Percentiles rank a stretch among this genome's conserved stretches.
Conservation (phyloP, 1,140 invertebrate genomes). For the Lepidurus apus region DNA sequence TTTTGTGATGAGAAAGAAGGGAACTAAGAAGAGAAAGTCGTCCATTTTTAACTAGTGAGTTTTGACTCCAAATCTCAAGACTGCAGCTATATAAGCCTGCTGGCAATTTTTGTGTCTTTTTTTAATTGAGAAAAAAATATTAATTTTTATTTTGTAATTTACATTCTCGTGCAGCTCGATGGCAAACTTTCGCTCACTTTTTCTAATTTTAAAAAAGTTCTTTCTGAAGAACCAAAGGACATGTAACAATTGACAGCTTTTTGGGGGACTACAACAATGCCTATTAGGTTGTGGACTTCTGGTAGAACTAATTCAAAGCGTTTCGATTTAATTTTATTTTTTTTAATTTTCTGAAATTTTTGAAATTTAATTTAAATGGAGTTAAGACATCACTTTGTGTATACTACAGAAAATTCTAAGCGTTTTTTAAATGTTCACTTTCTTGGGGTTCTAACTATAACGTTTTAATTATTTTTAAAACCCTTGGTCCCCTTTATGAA, state of each 20-base stretch:
- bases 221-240: too few relatives aligned
- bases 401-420: not conserved
- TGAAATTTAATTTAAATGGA: not conserved
- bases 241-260: not conserved
- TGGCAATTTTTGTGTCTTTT: not conserved
- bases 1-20: not conserved
- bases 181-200: not conserved
- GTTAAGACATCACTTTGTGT: not conserved
- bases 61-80: too few relatives aligned
- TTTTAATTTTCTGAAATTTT: not conserved
- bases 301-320: not conserved
- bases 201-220: not conserved
- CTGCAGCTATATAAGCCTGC: too few relatives aligned
- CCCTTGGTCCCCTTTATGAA: not conserved
- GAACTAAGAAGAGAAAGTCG: too few relatives aligned
- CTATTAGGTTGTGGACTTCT: conserved; percentile 2
- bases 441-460: not conserved
- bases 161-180: not conserved
- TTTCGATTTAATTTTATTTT: not conserved
- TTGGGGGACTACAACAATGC: not conserved
- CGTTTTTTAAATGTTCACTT: not conserved
- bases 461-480: not conserved
- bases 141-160: not conserved
- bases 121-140: not conserved
- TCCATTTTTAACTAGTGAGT: too few relatives aligned